Evolutionary conservation across 2,797 vertebrate genomes (phyloP).

Genomic region (Sciurus carolinensis): DNA sequence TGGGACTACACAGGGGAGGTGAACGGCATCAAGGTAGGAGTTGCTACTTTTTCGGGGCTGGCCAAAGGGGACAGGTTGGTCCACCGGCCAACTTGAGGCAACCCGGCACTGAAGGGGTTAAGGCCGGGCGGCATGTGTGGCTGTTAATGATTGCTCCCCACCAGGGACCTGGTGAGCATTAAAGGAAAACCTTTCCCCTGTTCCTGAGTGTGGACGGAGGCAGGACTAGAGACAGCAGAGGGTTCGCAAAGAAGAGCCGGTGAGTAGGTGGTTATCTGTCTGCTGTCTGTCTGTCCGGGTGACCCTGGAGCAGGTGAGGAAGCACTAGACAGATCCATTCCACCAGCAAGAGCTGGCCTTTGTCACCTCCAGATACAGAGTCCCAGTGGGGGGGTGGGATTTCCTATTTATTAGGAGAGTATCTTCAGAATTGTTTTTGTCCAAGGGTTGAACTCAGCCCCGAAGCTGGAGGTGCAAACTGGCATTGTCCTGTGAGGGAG

Average conservation of each 20-base stretch:
- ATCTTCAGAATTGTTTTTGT: neutral
- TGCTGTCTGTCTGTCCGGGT: conserved; percentile 63
- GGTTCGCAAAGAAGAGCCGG: conserved; percentile 46
- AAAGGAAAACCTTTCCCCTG: conserved; percentile 80
- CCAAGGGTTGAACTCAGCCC: neutral
- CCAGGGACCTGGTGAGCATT: conserved; percentile 81
- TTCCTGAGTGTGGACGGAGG: conserved; percentile 72
- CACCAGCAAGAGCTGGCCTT: conserved; percentile 23
- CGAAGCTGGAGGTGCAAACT: neutral
- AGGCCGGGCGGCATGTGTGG: conserved; percentile 82
- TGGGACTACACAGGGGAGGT: conserved; percentile 76
- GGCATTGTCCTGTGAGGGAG: neutral
- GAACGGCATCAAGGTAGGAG: neutral
- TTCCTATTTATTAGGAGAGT: neutral
- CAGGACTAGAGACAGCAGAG: conserved; percentile 11
- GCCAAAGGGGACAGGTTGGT: neutral
- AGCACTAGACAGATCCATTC: neutral
- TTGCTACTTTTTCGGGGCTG: neutral
- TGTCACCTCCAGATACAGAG: conserved; percentile 1
- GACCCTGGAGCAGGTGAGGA: conserved; percentile 3
- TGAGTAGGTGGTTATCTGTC: conserved; percentile 72
- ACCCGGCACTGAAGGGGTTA: conserved; percentile 87
- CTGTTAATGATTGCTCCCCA: conserved; percentile 91
- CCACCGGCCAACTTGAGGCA: neutral
- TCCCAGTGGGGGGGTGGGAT: conserved; percentile 42